Base-by-base conservation (phyloP, 1,140 invertebrate genomes). In the Platorchestia sp. region DNA sequence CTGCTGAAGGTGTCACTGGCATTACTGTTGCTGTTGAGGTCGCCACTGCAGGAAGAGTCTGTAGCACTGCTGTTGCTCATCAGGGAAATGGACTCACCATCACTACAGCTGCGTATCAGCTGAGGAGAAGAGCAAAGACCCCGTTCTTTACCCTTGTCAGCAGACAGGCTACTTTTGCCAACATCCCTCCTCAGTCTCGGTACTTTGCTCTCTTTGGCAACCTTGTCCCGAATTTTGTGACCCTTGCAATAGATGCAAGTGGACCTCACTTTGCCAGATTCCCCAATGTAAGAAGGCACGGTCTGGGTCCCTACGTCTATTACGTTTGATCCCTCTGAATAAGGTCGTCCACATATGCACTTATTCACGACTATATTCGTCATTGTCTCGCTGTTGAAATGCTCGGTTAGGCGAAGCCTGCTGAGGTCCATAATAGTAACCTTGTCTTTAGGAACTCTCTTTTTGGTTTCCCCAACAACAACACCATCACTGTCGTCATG, bases 301-400 rank as follows among this genome's bases (percentile, higher is more conserved):
- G 95, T 95, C 90, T 95, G 95, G 10, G 95, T 95, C 43, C 95
- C 95, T 6, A 95, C 95, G 44, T 95, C 95, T 42, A 95, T 95
- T 14, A 95, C 95, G 47, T 86, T 95, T 14, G 87, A 36, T 42
- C 87, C 91, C 43, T 45, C 44, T 3, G 91, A 93, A 45, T 93
- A 93, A 47, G 91, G 91, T 45, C 91, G 91, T 7, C 91, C 91
- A 47, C 91, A 93, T 93, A 93, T 93, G 45, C 91, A 93, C 45
- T 93, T 93, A 40, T 93, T 45, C 91, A 93, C 91, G 40, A 44
- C 47, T 45, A 93, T 45, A 6, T 93, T 93, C 40, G 91, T 1
- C 45, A 93, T 93, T 6, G 43, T 93, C 19, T 93, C 91, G 45
- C 91, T 93, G 45, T 93, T 93, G 45, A 93, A 93, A 45, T 93